A percentile compares a stretch with the other conserved stretches of the same genome.
phyloP scores from a whole-genome alignment of 2,888 invertebrate genomes.

The Colostygia pectinataria region DNA sequence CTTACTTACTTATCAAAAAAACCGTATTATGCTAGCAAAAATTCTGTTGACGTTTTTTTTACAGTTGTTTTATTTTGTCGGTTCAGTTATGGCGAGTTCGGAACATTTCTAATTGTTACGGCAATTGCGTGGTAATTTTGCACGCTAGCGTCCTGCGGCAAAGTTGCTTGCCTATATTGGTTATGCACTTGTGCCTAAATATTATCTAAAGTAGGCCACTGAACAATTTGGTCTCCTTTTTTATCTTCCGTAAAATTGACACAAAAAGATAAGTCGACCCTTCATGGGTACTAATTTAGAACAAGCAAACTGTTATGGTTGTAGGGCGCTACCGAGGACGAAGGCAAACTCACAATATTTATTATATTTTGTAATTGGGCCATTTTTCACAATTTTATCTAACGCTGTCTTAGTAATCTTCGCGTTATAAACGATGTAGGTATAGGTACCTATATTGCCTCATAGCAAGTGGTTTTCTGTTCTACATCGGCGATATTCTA shows the following conservation, averaged over 20 bases:
- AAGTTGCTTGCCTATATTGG: too few relatives aligned
- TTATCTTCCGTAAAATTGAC: slow-evolving; percentile 60
- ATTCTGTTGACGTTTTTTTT: too few relatives aligned
- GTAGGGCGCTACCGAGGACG: slow-evolving; percentile 61
- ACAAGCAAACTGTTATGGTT: slow-evolving; percentile 69
- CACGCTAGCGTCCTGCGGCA: too few relatives aligned
- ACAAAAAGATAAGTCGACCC: slow-evolving; percentile 67
- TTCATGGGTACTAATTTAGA: slow-evolving; percentile 58
- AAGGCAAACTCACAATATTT: slow-evolving; percentile 69
- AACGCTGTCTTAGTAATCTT: slow-evolving; percentile 53
- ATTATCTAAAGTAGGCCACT: too few relatives aligned
- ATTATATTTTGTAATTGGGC: slow-evolving; percentile 79
- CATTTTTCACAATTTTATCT: slow-evolving; percentile 58
- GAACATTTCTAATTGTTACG: too few relatives aligned
- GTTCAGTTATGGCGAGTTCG: too few relatives aligned
- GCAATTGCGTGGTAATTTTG: too few relatives aligned
- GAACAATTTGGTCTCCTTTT: slow-evolving; percentile 9
- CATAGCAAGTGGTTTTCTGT: slow-evolving; percentile 45
- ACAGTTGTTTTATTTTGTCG: too few relatives aligned
- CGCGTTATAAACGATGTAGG: slow-evolving; percentile 42
- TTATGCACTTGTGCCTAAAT: too few relatives aligned
- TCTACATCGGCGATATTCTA: slow-evolving; percentile 46
- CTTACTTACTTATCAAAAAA: too few relatives aligned
- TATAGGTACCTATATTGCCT: slow-evolving; percentile 44
- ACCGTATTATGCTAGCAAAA: too few relatives aligned